Base-by-base conservation (phyloP, 2,888 invertebrate genomes). In the Eudemis profundana region DNA sequence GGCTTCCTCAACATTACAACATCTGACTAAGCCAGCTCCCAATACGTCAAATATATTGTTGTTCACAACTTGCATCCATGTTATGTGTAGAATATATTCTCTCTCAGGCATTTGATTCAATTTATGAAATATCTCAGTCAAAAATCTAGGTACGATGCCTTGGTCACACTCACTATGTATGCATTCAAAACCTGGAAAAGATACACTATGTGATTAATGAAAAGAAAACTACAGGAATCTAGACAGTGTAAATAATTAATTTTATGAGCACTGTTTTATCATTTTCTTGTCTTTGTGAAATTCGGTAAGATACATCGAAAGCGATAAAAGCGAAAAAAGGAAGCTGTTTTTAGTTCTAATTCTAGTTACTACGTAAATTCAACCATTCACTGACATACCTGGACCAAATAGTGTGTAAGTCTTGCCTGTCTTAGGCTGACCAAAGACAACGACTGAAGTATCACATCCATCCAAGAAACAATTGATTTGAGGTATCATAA, bases 391-490 rank as follows among this genome's bases (percentile, higher is more conserved):
- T 10, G 10, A 33, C 38, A 40, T 91, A 73, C 95, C 95, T 74
- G 95, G 94, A 0, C 96, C 96, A 85, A 95, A 93, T 33, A 96
- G 84, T 0, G 96, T 95, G 76, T 95, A 96, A 1, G 95, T 95
- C 86, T 96, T 96, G 14, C 96, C 96, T 56, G 94, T 94, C 36
- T 90, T 93, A 8, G 89, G 86, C 79, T 96, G 95, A 0, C 95
- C 95, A 76, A 95, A 94, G 23, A 95, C 93, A 8, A 95, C 94
- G 42, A 95, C 93, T 1, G 95, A 95, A n/a, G 95, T 94, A 86
- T 96, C 95, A 78, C 95, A 95, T 17, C 96, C 96, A 84, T 95
- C 95, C 53, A 95, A 81, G 71, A 95, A 94, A 72, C 94, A 93
- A 74, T 93, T 94, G 19, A 95, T 93, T 77, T 95, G 90, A 2